Evolutionary conservation across 2,888 invertebrate genomes (phyloP), one percentile per base, ranked within the genome.

Genomic region (Sicus ferrugineus): DNA sequence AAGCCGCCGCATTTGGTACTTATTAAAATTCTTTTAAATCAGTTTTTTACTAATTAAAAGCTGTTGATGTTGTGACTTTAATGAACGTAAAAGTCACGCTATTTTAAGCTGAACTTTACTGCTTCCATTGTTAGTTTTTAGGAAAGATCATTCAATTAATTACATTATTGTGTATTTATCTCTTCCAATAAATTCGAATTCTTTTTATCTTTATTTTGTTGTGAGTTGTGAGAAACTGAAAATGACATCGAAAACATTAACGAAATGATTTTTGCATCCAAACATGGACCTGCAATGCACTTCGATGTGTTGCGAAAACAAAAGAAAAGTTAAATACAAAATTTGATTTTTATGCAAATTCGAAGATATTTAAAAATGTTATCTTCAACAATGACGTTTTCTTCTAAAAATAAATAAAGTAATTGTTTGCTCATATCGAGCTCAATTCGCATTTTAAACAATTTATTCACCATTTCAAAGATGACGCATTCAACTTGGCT

Each of bases 1-100:
- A 23, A 21, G 19, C 28, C 14, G 26, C 64, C 50, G 30, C 50
- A 50, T 64, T 31, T 50, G 64, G 64, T 30, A 50, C 50, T 31
- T 50, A 63, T 50, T 31, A 64, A 31, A 28, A 50, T 64, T 50
- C 14, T 50, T 28, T 19, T 21, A 42, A 64, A 19, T 48, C 19
- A 64, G 50, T 64, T 31, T 26, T 46, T 9, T 23, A 54, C 5
- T 28, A 54, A 54, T 54, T 54, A 54, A 14, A 54, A 54, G 23
- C 28, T 23, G 28, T 11, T 54, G 52, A 21, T 52, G 52, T 52
- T 19, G 52, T 23, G n/a, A 5, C 21, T 23, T 52, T 52, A 21
- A 19, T 52, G n/a, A n/a, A n/a, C n/a, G 3, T 46, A 9, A 16
- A 46, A 46, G 46, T 46, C 46, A 46, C 46, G 46, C 46, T 46